phyloP scores from a whole-genome alignment of 2,797 vertebrate species.

The Aquila chrysaetos region DNA sequence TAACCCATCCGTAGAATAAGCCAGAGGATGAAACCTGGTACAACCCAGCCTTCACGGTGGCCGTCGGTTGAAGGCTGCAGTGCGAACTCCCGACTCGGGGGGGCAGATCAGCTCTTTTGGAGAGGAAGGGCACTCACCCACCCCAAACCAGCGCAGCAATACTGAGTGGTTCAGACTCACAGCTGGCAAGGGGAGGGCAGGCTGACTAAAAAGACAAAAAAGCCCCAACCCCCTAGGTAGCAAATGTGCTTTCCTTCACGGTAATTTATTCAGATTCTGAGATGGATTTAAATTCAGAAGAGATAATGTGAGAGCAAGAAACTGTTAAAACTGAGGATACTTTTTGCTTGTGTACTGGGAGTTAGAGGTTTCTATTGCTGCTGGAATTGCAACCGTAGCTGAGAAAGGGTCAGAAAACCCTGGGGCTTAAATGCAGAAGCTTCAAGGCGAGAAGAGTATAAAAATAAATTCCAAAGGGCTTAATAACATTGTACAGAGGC shows the following conservation, averaged over 20 bases:
- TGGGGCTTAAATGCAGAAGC: slow-evolving; percentile 47
- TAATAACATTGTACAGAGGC: slow-evolving; percentile 45
- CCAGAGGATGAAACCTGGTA: not conserved
- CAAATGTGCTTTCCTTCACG: not conserved
- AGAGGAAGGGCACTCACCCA: not conserved
- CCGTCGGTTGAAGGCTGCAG: rapidly evolving
- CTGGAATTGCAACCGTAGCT: not conserved
- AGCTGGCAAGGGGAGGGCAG: not conserved
- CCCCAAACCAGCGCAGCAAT: not conserved
- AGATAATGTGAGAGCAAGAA: slow-evolving; percentile 22
- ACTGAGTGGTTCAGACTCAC: not conserved
- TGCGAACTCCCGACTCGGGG: not conserved
- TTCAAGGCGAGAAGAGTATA: slow-evolving; percentile 40
- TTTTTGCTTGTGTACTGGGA: not conserved
- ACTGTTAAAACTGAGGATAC: slow-evolving; percentile 3
- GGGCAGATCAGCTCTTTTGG: not conserved
- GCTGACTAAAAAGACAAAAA: not conserved
- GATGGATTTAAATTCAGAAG: slow-evolving; percentile 39
- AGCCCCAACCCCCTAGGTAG: not conserved
- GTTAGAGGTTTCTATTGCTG: slow-evolving; percentile 19
- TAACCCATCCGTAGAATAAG: not conserved
- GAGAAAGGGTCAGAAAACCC: slow-evolving; percentile 45
- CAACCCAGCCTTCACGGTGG: not conserved
- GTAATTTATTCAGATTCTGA: not conserved
- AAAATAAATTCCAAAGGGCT: slow-evolving; percentile 65